Evolutionary conservation across 1,140 invertebrate species (phyloP).

Genomic region (Macrostomum lignano): DNA sequence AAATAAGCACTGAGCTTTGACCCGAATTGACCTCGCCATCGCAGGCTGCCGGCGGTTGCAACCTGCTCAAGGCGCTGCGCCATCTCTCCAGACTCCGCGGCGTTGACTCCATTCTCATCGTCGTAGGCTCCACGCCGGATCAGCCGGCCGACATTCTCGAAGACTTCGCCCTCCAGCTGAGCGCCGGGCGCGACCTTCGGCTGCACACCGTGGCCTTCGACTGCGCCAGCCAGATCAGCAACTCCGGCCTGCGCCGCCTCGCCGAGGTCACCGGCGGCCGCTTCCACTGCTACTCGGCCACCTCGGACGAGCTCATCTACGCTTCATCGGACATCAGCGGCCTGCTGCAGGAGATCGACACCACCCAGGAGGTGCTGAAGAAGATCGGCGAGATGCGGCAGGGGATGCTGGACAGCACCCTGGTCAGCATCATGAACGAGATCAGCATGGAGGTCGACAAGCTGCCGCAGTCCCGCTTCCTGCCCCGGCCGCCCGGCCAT

Average conservation of each 20-base stretch:
- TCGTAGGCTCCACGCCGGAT: conserved; percentile 15
- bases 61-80: conserved; percentile 23
- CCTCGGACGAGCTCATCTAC: conserved; percentile 23
- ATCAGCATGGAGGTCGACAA: conserved; percentile 22
- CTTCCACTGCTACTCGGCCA: conserved; percentile 25
- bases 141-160: conserved; percentile 20
- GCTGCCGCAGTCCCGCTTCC: conserved; percentile 20
- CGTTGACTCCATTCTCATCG: conserved; percentile 2
- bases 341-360: conserved; percentile 22
- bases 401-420: conserved; percentile 24
- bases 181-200: conserved; percentile 14
- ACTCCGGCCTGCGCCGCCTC: conserved; percentile 16
- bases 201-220: conserved; percentile 25
- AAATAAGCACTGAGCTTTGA: no score
- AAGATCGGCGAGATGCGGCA: conserved; percentile 42
- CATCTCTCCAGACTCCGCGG: conserved; percentile 18
- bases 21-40: no score
- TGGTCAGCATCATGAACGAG: conserved; percentile 26
- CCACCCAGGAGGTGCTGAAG: conserved; percentile 39
- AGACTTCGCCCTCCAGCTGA: conserved; percentile 23
- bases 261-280: conserved; percentile 18
- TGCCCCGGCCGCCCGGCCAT: conserved; percentile 25
- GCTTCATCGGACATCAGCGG: conserved; percentile 23
- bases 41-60: conserved; percentile 17
- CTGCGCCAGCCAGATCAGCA: conserved; percentile 11